phyloP scores from a whole-genome alignment of 2,113 vertebrate species.

The Neomonachus schauinslandi region DNA sequence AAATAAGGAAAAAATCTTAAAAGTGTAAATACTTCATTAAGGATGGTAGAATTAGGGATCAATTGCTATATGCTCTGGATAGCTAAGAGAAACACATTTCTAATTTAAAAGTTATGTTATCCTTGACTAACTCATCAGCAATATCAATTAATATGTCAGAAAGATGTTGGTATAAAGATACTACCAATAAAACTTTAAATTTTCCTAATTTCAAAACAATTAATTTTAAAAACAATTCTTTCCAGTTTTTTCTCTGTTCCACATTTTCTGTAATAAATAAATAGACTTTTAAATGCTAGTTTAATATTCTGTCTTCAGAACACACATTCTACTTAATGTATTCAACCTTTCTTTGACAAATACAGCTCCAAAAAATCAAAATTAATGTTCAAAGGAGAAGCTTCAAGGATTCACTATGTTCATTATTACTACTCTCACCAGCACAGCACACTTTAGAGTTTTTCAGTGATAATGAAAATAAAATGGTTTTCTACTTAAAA shows the following conservation, averaged over 20 bases:
- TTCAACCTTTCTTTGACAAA: not conserved
- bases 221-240: not conserved
- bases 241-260: not conserved
- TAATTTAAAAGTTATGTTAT: too few species aligned
- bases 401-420: not conserved
- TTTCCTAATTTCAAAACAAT: too few species aligned
- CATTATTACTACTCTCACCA: not conserved
- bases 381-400: constrained; percentile 12
- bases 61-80: not conserved
- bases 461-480: not conserved
- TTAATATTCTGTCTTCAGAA: not conserved
- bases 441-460: not conserved
- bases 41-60: not conserved
- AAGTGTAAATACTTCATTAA: constrained; percentile 4
- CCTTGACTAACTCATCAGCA: too few species aligned
- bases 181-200: too few species aligned
- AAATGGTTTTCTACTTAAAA: constrained; percentile 26
- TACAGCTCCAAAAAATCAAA: not conserved
- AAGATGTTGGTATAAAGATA: too few species aligned
- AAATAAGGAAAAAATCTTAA: not conserved
- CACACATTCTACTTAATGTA: not conserved
- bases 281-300: not conserved
- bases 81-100: too few species aligned
- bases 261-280: constrained; percentile 21
- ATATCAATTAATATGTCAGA: too few species aligned